Evolutionary conservation across 2,113 vertebrate genomes (phyloP).

Genomic region (Rhynchopsitta pachyrhyncha): DNA sequence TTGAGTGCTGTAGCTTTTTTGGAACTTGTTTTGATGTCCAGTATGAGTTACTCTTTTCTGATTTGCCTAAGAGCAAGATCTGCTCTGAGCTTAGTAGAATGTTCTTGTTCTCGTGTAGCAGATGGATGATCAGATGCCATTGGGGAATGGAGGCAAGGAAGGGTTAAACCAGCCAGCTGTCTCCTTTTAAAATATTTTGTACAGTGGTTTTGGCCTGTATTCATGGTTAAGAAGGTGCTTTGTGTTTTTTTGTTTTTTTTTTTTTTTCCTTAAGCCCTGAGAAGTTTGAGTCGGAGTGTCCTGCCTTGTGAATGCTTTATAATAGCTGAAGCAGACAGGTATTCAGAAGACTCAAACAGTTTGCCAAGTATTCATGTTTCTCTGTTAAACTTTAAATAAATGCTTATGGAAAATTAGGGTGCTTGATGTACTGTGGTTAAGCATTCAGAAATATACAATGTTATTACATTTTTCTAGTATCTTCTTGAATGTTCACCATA

Average conservation of each 20-base stretch:
- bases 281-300: not conserved
- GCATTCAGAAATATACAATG: not conserved
- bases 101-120: not conserved
- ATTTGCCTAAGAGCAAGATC: not conserved
- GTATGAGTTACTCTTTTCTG: not conserved
- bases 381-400: not conserved
- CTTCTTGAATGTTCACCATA: not conserved
- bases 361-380: not conserved
- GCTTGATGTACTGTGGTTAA: not conserved
- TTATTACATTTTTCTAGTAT: not conserved
- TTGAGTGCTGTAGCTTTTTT: not conserved
- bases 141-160: not conserved
- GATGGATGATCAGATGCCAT: not conserved
- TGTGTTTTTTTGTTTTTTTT: not conserved
- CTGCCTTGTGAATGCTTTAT: not conserved
- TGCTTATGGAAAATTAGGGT: not conserved
- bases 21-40: not conserved
- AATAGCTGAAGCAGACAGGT: not conserved
- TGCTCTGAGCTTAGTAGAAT: not conserved
- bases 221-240: not conserved
- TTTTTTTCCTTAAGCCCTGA: not conserved
- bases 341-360: not conserved
- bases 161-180: not conserved
- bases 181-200: not conserved
- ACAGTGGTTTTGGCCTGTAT: not conserved